A percentile compares a stretch with the other conserved stretches of the same genome.
phyloP scores from a whole-genome alignment of 64 coral and sea anemone genomes.

The Pocillopora verrucosa region DNA sequence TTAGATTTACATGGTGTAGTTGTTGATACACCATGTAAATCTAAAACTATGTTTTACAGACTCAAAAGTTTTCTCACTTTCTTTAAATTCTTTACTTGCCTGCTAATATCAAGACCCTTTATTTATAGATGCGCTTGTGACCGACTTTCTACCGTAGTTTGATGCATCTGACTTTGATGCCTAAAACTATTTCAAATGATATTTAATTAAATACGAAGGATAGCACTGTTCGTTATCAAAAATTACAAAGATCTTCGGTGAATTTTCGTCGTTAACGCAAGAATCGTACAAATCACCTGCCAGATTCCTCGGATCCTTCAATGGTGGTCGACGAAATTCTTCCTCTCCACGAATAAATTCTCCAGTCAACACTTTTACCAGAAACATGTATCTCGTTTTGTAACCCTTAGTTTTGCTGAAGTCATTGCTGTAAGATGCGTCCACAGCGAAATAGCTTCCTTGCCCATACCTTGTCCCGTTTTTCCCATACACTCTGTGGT shows the following conservation, averaged over 20 bases:
- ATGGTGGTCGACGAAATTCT: conserved; percentile 11
- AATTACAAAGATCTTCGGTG: conserved; percentile 50
- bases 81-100: no score
- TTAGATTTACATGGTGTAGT: no score
- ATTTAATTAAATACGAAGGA: conserved; percentile 47
- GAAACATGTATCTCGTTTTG: conserved; percentile 48
- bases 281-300: conserved; percentile 57
- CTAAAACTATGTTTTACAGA: no score
- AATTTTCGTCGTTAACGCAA: conserved; percentile 63
- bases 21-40: no score
- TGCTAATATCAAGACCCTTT: no score
- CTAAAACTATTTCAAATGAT: not conserved
- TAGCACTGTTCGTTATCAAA: conserved; percentile 66
- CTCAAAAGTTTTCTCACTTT: no score
- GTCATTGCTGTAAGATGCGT: conserved; percentile 54
- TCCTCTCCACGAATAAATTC: conserved; percentile 42
- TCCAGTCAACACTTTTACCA: conserved; percentile 58
- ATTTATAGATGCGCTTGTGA: no score
- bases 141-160: no score
- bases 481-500: conserved; percentile 20
- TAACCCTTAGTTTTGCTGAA: not conserved
- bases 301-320: conserved; percentile 3
- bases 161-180: no score
- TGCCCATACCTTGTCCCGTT: conserved; percentile 52
- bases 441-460: conserved; percentile 65